These are phyloP conservation scores for Trichomycterus rosablanca DNA, from an alignment of 2,113 vertebrate species.

Conservation along the genomic window DNA sequence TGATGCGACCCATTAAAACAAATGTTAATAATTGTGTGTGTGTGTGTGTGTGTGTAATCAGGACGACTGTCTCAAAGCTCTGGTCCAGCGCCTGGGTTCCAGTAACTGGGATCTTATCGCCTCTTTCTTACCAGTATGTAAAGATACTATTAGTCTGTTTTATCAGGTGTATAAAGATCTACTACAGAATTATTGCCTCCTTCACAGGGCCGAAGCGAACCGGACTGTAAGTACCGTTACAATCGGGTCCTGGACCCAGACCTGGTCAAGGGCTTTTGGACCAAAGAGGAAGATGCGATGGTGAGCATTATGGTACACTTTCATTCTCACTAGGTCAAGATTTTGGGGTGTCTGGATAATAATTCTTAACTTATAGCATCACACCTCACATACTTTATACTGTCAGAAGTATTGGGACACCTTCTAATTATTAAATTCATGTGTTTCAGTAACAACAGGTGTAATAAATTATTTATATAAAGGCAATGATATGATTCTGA, in stretches of 20 bases:
- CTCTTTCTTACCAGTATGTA: constrained; percentile 85
- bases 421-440: neutral
- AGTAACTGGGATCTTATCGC: constrained; percentile 85
- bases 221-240: constrained; percentile 84
- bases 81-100: constrained; percentile 79
- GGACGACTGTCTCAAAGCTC: constrained; percentile 83
- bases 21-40: neutral
- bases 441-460: too few relatives aligned
- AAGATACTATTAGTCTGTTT: neutral
- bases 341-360: too few relatives aligned
- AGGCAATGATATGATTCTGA: too few relatives aligned
- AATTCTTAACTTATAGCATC: too few relatives aligned
- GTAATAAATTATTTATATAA: too few relatives aligned
- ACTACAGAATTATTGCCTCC: neutral
- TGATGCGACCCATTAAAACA: neutral
- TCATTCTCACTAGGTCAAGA: neutral
- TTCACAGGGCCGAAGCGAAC: constrained; percentile 79
- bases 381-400: too few relatives aligned
- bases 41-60: constrained; percentile 49
- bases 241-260: constrained; percentile 78
- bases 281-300: constrained; percentile 91
- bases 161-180: neutral
- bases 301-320: constrained; percentile 53
- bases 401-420: neutral
- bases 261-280: constrained; percentile 82